These are phyloP conservation scores for Periparus ater DNA, from an alignment of 2,797 vertebrate species.

Conservation along the genomic window DNA sequence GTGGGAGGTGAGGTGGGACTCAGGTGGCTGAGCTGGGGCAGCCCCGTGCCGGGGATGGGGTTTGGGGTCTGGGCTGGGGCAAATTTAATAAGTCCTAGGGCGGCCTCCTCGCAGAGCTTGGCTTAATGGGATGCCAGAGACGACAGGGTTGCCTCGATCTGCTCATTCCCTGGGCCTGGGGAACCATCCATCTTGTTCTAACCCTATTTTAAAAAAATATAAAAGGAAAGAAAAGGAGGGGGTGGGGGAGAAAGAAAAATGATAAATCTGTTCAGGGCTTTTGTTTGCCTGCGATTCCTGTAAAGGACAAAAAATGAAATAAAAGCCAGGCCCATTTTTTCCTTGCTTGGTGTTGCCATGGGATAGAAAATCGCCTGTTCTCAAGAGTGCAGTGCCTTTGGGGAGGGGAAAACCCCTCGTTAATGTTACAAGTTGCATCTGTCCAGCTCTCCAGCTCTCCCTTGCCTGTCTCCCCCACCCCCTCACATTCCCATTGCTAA, in stretches of 20 bases:
- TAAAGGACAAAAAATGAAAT: conserved; percentile 63
- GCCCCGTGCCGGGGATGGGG: rapidly evolving
- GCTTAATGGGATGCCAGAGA: conserved; percentile 59
- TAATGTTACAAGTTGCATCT: conserved; percentile 56
- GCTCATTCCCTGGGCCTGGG: conserved; percentile 21
- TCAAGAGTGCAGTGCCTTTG: conserved; percentile 30
- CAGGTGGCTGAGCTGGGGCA: background rate
- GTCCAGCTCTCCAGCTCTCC: conserved; percentile 5
- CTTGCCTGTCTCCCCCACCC: background rate
- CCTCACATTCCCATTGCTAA: background rate
- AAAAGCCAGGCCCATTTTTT: conserved; percentile 49
- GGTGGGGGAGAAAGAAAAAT: conserved; percentile 64
- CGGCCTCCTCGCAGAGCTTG: background rate
- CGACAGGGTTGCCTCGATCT: conserved; percentile 42
- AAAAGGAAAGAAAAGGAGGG: conserved; percentile 70
- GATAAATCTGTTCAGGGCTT: conserved; percentile 55
- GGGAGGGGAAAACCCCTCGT: conserved; percentile 17
- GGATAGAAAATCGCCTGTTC: conserved; percentile 26
- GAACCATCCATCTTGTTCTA: conserved; percentile 70
- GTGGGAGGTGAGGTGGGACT: background rate
- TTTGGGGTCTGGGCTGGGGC: background rate
- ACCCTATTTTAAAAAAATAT: conserved; percentile 69
- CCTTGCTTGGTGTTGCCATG: conserved; percentile 44
- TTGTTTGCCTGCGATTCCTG: conserved; percentile 56
- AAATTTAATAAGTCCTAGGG: conserved; percentile 14